phyloP scores from a whole-genome alignment of 2,797 vertebrate species.

The Phoeniculus purpureus region DNA sequence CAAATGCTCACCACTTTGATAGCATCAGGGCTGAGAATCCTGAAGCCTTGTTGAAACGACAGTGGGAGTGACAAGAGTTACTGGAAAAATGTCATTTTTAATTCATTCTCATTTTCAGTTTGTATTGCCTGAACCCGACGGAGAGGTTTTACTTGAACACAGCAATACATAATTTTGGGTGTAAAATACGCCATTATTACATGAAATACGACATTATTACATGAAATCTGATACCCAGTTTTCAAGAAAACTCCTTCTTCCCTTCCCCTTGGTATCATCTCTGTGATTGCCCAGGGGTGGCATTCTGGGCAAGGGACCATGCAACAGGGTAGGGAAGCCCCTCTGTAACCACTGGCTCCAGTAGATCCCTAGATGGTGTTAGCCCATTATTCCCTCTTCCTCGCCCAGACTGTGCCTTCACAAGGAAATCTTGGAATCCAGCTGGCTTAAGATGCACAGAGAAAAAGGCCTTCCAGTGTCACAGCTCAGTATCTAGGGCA shows the following conservation, averaged over 20 bases:
- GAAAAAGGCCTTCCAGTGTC: background rate
- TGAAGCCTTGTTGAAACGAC: background rate
- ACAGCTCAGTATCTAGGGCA: slow-evolving; percentile 25
- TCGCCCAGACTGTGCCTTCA: background rate
- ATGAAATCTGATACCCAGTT: background rate
- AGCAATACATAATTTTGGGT: background rate
- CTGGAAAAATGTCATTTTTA: background rate
- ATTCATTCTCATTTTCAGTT: background rate
- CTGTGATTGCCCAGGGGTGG: background rate
- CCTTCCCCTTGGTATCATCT: background rate
- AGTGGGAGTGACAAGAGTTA: background rate
- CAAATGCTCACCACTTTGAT: background rate
- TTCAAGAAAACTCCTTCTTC: background rate
- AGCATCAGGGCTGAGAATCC: background rate
- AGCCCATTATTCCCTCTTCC: background rate
- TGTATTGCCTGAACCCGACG: background rate
- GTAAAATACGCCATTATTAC: background rate
- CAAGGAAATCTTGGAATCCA: background rate
- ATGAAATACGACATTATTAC: background rate
- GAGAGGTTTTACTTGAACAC: background rate
- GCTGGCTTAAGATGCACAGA: background rate
- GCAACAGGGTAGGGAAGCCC: background rate
- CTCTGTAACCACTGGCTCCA: background rate
- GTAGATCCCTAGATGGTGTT: background rate
- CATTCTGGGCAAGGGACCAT: background rate